A percentile compares a stretch with the other conserved stretches of the same genome.
These are phyloP conservation scores for Hypothenemus hampei DNA, from an alignment of 1,140 invertebrate genomes.

Conservation along the genomic window DNA sequence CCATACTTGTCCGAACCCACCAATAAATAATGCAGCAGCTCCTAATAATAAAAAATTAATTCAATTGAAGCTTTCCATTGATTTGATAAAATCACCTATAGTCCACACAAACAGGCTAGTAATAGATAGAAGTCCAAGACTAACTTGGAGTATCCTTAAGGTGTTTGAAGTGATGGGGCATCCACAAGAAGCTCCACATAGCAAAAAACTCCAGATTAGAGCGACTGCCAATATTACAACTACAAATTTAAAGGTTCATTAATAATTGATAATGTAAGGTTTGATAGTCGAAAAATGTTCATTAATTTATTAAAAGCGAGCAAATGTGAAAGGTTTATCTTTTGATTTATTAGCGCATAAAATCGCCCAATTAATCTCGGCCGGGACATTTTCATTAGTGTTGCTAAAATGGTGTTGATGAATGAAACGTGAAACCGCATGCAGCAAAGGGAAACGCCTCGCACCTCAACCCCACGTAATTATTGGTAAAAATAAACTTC, in stretches of 20 bases:
- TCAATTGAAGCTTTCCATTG: conserved; percentile 1
- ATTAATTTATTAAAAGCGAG: conserved; percentile 1
- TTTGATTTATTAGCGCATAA: conserved; percentile 15
- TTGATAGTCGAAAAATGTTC: no score
- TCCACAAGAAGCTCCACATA: conserved; percentile 51
- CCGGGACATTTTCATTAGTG: conserved; percentile 17
- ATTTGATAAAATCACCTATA: conserved; percentile 28
- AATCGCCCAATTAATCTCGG: conserved; percentile 9
- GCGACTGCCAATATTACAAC: conserved; percentile 46
- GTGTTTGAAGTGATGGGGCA: conserved; percentile 51
- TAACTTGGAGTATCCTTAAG: conserved; percentile 50
- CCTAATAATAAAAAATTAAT: conserved; percentile 23
- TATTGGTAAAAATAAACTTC: no score
- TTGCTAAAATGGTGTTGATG: conserved; percentile 12
- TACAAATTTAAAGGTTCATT: conserved; percentile 32
- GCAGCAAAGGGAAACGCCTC: no score
- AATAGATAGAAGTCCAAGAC: conserved; percentile 47
- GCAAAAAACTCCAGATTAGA: conserved; percentile 47
- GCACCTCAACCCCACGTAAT: no score
- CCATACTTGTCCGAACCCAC: conserved; percentile 54
- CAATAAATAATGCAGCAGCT: conserved; percentile 47
- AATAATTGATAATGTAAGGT: background rate
- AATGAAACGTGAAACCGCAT: conserved; percentile 1
- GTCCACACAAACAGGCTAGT: conserved; percentile 48
- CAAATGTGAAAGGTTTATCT: conserved; percentile 5